Evolutionary conservation across 2,113 vertebrate genomes (phyloP).

Genomic region (Anser cygnoides): DNA sequence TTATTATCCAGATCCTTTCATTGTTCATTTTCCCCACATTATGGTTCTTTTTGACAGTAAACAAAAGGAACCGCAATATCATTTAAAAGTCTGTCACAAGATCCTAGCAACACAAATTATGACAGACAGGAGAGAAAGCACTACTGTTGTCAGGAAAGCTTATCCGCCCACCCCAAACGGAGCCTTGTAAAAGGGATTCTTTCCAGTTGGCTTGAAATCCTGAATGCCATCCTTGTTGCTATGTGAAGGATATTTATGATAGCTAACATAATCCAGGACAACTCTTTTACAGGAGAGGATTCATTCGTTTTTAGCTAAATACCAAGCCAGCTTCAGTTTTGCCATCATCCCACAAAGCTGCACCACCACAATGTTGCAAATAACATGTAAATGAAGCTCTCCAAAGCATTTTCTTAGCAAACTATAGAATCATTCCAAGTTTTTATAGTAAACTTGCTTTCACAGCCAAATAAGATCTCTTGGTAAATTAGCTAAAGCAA

Average conservation of each 20-base stretch:
- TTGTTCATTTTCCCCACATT: not conserved
- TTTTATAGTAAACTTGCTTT: not conserved
- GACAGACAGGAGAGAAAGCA: slow-evolving; percentile 19
- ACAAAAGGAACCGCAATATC: slow-evolving; percentile 12
- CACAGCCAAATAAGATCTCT: not conserved
- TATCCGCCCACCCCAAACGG: slow-evolving; percentile 38
- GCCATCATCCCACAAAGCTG: not conserved
- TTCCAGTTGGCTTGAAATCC: slow-evolving; percentile 56
- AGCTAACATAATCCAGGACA: slow-evolving; percentile 22
- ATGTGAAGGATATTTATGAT: slow-evolving; percentile 30
- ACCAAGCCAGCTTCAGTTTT: not conserved
- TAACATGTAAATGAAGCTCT: not conserved
- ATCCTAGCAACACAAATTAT: slow-evolving; percentile 48
- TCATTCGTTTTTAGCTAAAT: not conserved
- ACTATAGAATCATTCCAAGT: not conserved
- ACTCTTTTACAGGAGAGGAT: not conserved
- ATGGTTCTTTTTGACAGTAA: slow-evolving; percentile 22
- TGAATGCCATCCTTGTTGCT: slow-evolving; percentile 57
- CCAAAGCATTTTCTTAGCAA: not conserved
- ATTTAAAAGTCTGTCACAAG: slow-evolving; percentile 43
- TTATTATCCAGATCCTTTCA: not conserved
- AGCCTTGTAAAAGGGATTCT: slow-evolving; percentile 37
- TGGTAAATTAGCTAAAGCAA: not conserved
- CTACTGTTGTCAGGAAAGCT: slow-evolving; percentile 14
- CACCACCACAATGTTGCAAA: not conserved